phyloP scores from a whole-genome alignment of 2,113 vertebrate genomes.

The Struthio camelus region DNA sequence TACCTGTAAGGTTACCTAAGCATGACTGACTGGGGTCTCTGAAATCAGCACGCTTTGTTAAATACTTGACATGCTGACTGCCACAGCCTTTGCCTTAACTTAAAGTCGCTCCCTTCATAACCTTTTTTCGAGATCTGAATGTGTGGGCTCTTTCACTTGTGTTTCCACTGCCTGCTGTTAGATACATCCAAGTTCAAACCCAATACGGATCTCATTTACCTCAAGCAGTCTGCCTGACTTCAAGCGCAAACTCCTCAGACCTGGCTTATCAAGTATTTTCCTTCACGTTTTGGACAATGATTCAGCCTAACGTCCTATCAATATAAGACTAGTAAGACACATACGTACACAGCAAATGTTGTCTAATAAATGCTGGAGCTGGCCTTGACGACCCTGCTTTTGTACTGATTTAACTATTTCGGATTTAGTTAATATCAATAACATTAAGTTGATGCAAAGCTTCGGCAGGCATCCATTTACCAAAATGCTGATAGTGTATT shows the following conservation, averaged over 20 bases:
- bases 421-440: background rate
- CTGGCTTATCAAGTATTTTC: background rate
- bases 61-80: background rate
- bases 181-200: background rate
- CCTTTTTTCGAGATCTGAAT: background rate
- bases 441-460: background rate
- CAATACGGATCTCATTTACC: background rate
- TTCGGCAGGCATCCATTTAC: background rate
- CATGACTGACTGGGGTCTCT: background rate
- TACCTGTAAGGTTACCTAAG: background rate
- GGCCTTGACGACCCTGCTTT: background rate
- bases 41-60: background rate
- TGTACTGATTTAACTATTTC: background rate
- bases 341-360: background rate
- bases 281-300: background rate
- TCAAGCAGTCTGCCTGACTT: background rate
- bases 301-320: background rate
- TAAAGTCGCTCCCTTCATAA: background rate
- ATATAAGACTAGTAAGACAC: background rate
- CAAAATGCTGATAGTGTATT: background rate
- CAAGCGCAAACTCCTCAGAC: background rate
- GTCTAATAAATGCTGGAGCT: background rate
- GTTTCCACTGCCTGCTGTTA: background rate
- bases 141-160: background rate
- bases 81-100: background rate